Evolutionary conservation across 2,797 vertebrate species (phyloP).

Genomic region (Arctocebus calabarensis): DNA sequence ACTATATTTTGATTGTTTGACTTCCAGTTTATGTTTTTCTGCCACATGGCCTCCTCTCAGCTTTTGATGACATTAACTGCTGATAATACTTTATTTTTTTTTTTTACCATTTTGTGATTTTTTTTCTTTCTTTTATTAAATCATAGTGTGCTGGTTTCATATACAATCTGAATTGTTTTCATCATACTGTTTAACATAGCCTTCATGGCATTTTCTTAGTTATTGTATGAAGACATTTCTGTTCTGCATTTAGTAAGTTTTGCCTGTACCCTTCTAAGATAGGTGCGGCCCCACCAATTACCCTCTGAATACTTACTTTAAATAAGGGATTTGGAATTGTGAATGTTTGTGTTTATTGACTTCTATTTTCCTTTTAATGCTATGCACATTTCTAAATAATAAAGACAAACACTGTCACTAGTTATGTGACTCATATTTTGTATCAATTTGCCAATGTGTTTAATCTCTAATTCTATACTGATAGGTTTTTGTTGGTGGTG

Average conservation of each 20-base stretch:
- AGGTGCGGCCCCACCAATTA: no score
- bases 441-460: constrained; percentile 5
- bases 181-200: no score
- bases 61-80: background rate
- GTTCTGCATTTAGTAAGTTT: no score
- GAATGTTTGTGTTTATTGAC: constrained; percentile 28
- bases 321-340: background rate
- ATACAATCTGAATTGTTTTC: no score
- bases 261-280: no score
- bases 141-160: no score
- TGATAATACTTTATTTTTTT: background rate
- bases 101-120: no score
- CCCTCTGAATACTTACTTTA: background rate
- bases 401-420: background rate
- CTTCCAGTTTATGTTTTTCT: constrained; percentile 17
- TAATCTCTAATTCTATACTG: background rate
- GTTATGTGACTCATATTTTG: background rate
- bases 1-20: constrained; percentile 29
- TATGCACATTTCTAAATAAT: constrained; percentile 38
- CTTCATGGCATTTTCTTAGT: no score
- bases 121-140: no score
- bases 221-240: no score
- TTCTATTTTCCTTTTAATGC: constrained; percentile 23
- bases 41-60: background rate
- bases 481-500: background rate